Evolutionary conservation across 2,888 invertebrate genomes (phyloP), one percentile per base, ranked within the genome.

Genomic region (Blera fallax): DNA sequence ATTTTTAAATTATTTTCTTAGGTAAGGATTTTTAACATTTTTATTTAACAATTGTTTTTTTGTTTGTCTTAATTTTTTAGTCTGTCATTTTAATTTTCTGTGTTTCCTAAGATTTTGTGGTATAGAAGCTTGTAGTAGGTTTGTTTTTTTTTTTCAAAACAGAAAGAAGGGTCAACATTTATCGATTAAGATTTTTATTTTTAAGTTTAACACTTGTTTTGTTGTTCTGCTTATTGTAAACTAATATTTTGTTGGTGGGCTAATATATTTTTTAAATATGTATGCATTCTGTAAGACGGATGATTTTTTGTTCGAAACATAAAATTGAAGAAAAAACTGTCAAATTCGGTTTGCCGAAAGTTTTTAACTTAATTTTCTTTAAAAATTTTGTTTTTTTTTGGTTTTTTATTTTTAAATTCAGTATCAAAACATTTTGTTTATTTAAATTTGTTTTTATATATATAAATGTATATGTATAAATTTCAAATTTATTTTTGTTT

Each of bases 401-500:
- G 37, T 69, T 24, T 43, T 34, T 45, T 60, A 48, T 78, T 34
- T 34, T 79, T 72, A 79, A 79, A 79, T 79, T 79, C 79, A 79
- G 79, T 79, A 79, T 79, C 79, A 79, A 79, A 79, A 79, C 79
- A 72, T 70, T 69, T 65, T 77, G 74, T 74, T 52, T 67, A 65
- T 50, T 67, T 54, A 52, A 48, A 48, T 58, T 70, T 67, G 18
- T 56, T 60, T 54, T 56, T 52, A 43, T 72, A 58, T 79, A 79
- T 79, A 79, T 79, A 79, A 72, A 79, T 79, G 79, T 79, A 79
- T 65, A 72, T 72, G 79, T 79, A 79, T 79, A 79, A 79, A 79
- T 70, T 52, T 78, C 43, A 78, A 78, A 70, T 79, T 70, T 64
- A 64, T 29, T 43, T 50, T 37, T 43, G 29, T 69, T 52, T 58